Conservation (phyloP, 2,797 vertebrate species). For the Benthosema pterotum region DNA sequence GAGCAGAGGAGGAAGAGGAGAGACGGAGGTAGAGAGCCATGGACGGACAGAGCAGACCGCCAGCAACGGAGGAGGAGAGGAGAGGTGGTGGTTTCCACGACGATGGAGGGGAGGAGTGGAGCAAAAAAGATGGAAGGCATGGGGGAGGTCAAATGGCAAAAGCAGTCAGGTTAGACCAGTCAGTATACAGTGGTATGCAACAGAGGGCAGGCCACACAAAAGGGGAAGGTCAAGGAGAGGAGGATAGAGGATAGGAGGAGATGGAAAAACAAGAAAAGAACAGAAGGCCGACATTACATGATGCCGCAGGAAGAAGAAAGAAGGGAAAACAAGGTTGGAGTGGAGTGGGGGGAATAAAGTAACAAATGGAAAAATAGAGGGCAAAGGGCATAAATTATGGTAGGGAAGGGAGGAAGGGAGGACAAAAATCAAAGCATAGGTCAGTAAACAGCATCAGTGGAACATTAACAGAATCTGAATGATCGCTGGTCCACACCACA, state of each 20-base stretch:
- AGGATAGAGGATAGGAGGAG: constrained; percentile 75
- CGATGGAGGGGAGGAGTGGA: constrained; percentile 94
- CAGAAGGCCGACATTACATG: constrained; percentile 18
- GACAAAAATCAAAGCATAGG: constrained; percentile 77
- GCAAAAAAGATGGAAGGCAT: constrained; percentile 59
- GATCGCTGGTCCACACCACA: constrained; percentile 43
- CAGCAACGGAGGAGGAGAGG: constrained; percentile 85
- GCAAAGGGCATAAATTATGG: constrained; percentile 81
- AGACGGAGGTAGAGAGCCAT: constrained; percentile 94
- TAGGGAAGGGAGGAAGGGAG: constrained; percentile 78
- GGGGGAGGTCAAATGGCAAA: background rate
- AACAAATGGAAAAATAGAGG: constrained; percentile 69
- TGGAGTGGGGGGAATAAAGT: too few relatives aligned
- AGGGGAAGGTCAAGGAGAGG: constrained; percentile 39
- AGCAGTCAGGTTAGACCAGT: constrained; percentile 76
- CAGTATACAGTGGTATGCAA: constrained; percentile 23
- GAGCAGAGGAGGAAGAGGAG: constrained; percentile 90
- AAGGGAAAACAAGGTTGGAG: constrained; percentile 57
- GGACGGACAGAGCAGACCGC: constrained; percentile 95
- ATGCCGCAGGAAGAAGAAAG: constrained; percentile 58
- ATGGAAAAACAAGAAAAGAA: constrained; percentile 62
- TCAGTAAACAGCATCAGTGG: constrained; percentile 80
- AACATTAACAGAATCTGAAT: constrained; percentile 76
- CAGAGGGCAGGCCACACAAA: constrained; percentile 22
- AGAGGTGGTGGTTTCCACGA: constrained; percentile 93